These are phyloP conservation scores for Dicerorhinus sumatrensis DNA, from an alignment of 2,113 vertebrate species.

Conservation along the genomic window DNA sequence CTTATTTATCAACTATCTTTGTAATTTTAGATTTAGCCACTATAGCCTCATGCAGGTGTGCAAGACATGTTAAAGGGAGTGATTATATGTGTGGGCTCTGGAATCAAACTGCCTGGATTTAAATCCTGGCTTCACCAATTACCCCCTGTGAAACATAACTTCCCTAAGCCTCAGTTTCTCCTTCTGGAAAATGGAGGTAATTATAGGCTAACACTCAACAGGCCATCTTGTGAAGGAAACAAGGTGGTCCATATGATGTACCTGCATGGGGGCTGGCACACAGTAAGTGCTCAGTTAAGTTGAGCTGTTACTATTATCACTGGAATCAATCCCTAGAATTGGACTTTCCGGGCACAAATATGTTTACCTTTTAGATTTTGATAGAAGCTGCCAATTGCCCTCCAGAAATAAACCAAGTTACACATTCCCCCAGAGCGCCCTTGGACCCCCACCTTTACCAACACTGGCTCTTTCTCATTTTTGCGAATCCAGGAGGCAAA, in stretches of 20 bases:
- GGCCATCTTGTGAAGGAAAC: not conserved
- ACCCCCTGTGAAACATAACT: not conserved
- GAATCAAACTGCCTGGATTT: not conserved
- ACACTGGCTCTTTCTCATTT: not conserved
- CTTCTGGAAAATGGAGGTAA: not conserved
- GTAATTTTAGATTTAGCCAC: not conserved
- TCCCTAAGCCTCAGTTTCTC: conserved; percentile 15
- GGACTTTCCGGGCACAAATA: not conserved
- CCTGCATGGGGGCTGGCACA: not conserved
- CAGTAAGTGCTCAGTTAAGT: not conserved
- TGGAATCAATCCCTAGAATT: not conserved
- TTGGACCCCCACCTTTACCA: not conserved
- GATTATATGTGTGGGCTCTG: not conserved
- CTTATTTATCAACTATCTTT: not conserved
- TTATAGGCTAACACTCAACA: no score
- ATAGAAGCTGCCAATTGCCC: not conserved
- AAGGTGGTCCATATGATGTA: accelerated
- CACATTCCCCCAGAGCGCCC: no score
- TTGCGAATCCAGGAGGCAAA: not conserved
- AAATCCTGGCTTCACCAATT: not conserved
- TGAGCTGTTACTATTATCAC: not conserved
- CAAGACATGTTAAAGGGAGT: not conserved
- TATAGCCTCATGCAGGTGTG: not conserved
- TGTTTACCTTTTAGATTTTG: not conserved
- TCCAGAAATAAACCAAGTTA: not conserved